Percentiles rank a stretch among this genome's conserved stretches.
Conservation (phyloP, 2,113 vertebrate genomes). For the Chrysemys picta region DNA sequence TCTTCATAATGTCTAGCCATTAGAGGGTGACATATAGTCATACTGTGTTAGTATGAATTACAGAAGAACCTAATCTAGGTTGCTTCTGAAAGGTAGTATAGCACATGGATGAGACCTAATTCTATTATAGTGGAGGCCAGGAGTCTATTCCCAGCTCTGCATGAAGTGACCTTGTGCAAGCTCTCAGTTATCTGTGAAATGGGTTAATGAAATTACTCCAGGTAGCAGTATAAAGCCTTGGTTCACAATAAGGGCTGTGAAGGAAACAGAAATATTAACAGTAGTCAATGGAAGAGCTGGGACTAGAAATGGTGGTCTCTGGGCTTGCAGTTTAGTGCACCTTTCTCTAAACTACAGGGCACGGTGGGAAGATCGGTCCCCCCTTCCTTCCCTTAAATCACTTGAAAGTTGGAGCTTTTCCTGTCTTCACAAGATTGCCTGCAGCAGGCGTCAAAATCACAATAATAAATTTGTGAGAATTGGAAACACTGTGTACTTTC, state of each 20-base stretch:
- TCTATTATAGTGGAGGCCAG: not conserved
- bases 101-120: not conserved
- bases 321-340: constrained; percentile 1
- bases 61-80: not conserved
- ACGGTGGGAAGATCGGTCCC: not conserved
- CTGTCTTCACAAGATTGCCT: not conserved
- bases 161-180: not conserved
- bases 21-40: not conserved
- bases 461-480: constrained; percentile 4
- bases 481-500: not conserved
- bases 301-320: not conserved
- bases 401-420: not conserved
- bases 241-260: not conserved
- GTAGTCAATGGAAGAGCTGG: not conserved
- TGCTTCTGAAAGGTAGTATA: not conserved
- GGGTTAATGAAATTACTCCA: not conserved
- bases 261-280: not conserved
- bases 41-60: not conserved
- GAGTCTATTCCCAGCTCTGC: not conserved
- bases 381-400: constrained; percentile 10
- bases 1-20: not conserved
- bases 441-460: constrained; percentile 21
- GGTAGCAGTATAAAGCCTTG: not conserved
- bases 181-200: not conserved
- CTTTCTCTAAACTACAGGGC: constrained; percentile 30